Evolutionary conservation across 2,797 vertebrate species (phyloP), one percentile per base, ranked within the genome.

Genomic region (Capromys pilorides): DNA sequence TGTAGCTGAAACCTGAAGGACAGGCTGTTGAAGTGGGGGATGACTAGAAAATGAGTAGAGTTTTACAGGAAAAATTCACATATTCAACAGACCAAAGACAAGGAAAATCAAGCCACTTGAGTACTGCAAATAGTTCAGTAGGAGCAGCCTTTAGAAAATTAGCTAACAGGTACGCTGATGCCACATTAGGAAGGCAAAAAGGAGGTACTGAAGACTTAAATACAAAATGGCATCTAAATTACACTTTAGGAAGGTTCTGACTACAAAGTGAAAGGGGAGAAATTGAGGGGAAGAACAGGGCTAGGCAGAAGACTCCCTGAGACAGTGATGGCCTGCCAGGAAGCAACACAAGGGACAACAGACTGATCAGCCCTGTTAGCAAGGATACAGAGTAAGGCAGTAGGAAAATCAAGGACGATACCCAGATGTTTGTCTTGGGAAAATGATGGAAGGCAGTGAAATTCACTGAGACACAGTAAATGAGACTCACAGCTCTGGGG

Each of bases 361-460:
- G 26, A 81, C 36, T 62, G 36, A 77, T 1, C 9, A 39, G 62
- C 89, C 6, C 22, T 36, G 7, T 22, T 11, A 24, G 28, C 31
- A 39, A 78, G 67, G 49, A 26, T 28, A 41, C 18, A 49, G 75
- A 45, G 49, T 31, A 49, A 75, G 49, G 28, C 0, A 90, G n/a
- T 49, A 81, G 16, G 57, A 91, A 94, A 91, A 83, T 26, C 36
- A 62, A 85, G 79, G 12, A 90, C 83, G 90, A 89, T n/a, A 28
- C 19, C 75, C 82, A 49, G 66, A 33, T 54, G 85, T 90, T 24
- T 62, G 19, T 79, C 86, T 57, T 1, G 61, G 36, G 67, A 36
- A 75, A 79, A 85, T 21, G 49, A 71, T 22, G 45, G 41, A 81
- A 84, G 80, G 80, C 2, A 84, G 64, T 49, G 67, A 90, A 83